A percentile compares a stretch with the other conserved stretches of the same genome.
Evolutionary conservation across 2,797 vertebrate genomes (phyloP).

Genomic region (Tokudaia muenninki): DNA sequence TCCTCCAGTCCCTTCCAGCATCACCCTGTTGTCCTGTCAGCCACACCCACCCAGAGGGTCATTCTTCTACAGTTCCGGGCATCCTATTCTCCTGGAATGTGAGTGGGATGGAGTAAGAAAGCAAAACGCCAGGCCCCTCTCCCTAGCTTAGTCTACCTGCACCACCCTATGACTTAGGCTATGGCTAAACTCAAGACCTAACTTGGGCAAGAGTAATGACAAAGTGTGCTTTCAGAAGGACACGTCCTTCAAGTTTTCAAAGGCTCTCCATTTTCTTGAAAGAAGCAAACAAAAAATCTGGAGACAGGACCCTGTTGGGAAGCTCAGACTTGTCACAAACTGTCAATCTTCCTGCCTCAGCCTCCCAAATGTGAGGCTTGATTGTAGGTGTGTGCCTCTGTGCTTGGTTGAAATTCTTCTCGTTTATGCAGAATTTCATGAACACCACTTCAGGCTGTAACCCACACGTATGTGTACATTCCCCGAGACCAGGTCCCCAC

Average conservation of each 20-base stretch:
- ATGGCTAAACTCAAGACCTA: neutral
- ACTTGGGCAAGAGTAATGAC: neutral
- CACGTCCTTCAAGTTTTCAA: neutral
- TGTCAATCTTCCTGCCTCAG: neutral
- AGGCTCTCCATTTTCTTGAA: slow-evolving; percentile 14
- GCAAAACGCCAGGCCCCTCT: neutral
- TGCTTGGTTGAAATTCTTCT: neutral
- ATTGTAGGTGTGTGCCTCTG: neutral
- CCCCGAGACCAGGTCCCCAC: neutral
- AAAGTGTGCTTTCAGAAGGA: neutral
- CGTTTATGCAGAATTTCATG: slow-evolving; percentile 40
- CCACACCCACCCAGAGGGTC: neutral
- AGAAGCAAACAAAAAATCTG: neutral
- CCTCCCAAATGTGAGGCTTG: no score
- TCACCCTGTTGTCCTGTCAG: neutral
- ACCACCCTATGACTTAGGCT: neutral
- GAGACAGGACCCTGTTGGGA: neutral
- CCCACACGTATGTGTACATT: neutral
- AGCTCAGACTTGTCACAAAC: neutral
- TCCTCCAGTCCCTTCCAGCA: neutral
- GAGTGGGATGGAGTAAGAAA: neutral
- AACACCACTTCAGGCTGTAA: neutral
- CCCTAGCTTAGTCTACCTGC: neutral
- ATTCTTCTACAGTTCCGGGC: neutral
- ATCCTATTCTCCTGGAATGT: slow-evolving; percentile 41